Evolutionary conservation across 2,113 vertebrate species (phyloP).

Genomic region (Alouatta palliata): DNA sequence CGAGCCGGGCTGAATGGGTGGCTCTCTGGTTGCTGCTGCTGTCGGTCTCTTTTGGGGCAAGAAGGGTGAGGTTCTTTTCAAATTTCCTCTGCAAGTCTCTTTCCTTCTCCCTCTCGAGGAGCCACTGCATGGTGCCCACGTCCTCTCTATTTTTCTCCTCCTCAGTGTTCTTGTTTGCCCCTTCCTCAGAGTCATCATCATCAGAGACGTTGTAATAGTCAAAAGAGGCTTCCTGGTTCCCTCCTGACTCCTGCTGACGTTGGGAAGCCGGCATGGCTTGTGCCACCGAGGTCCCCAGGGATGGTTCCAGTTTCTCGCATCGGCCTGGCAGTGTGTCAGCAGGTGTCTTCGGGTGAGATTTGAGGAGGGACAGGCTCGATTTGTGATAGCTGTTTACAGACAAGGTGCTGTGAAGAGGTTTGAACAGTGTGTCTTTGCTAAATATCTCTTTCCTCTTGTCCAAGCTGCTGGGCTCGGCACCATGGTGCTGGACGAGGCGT

Average conservation of each 20-base stretch:
- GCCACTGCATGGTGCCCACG: slow-evolving; percentile 97
- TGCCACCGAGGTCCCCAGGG: slow-evolving; percentile 88
- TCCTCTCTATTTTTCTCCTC: slow-evolving; percentile 90
- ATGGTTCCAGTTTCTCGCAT: slow-evolving; percentile 91
- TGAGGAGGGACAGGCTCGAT: slow-evolving; percentile 91
- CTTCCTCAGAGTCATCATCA: slow-evolving; percentile 95
- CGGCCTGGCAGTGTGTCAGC: slow-evolving; percentile 89
- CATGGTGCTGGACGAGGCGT: slow-evolving; percentile 88
- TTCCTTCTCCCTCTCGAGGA: slow-evolving; percentile 96
- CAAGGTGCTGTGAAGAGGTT: slow-evolving; percentile 94
- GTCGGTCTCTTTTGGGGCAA: slow-evolving; percentile 92
- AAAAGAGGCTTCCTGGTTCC: slow-evolving; percentile 92
- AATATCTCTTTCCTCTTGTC: slow-evolving; percentile 98
- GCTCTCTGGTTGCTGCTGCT: slow-evolving; percentile 95
- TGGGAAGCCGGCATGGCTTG: slow-evolving; percentile 87
- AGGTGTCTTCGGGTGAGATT: slow-evolving; percentile 88
- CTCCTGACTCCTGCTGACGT: slow-evolving; percentile 88
- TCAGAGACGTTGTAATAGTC: slow-evolving; percentile 99
- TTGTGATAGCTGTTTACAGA: slow-evolving; percentile 96
- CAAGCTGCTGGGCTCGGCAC: slow-evolving; percentile 88
- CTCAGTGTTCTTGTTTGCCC: slow-evolving; percentile 87
- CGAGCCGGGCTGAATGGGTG: slow-evolving; percentile 95
- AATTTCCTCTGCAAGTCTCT: slow-evolving; percentile 97
- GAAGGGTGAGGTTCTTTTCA: slow-evolving; percentile 97
- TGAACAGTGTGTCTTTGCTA: slow-evolving; percentile 96